Evolutionary conservation across 2,888 invertebrate species (phyloP).

Genomic region (Leistus spinibarbis): DNA sequence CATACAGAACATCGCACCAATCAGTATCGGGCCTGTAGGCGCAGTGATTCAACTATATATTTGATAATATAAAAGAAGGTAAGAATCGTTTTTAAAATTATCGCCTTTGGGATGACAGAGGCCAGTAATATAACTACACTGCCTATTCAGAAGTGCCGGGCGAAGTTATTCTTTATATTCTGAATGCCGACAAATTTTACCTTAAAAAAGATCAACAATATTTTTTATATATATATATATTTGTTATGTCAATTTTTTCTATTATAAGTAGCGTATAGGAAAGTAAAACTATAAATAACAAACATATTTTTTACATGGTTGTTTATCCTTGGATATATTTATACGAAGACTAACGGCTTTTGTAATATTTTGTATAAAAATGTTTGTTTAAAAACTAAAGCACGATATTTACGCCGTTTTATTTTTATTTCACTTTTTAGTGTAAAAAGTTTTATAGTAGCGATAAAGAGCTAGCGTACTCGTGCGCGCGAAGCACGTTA

Average conservation of each 20-base stretch:
- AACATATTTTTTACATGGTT: too few relatives aligned
- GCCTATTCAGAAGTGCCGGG: too few relatives aligned
- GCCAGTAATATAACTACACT: background rate
- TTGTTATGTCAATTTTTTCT: too few relatives aligned
- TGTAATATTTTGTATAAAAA: background rate
- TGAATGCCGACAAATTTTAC: too few relatives aligned
- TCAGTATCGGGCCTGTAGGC: background rate
- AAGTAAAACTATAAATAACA: too few relatives aligned
- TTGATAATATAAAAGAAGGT: background rate
- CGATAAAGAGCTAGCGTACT: constrained; percentile 24
- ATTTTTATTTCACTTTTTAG: constrained; percentile 19
- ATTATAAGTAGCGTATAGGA: too few relatives aligned
- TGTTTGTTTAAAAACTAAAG: background rate
- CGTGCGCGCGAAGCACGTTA: constrained; percentile 21
- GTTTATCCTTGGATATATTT: too few relatives aligned
- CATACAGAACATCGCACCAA: background rate
- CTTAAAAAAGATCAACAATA: too few relatives aligned
- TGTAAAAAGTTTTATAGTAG: constrained; percentile 37
- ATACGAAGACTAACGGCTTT: background rate
- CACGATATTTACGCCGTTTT: background rate
- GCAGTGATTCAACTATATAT: too few relatives aligned
- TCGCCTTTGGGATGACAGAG: background rate
- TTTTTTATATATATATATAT: too few relatives aligned
- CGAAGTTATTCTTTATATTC: too few relatives aligned
- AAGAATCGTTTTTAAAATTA: background rate